Evolutionary conservation across 2,888 invertebrate genomes (phyloP), one percentile per base, ranked within the genome.

Genomic region (Dorcus parallelipipedus): DNA sequence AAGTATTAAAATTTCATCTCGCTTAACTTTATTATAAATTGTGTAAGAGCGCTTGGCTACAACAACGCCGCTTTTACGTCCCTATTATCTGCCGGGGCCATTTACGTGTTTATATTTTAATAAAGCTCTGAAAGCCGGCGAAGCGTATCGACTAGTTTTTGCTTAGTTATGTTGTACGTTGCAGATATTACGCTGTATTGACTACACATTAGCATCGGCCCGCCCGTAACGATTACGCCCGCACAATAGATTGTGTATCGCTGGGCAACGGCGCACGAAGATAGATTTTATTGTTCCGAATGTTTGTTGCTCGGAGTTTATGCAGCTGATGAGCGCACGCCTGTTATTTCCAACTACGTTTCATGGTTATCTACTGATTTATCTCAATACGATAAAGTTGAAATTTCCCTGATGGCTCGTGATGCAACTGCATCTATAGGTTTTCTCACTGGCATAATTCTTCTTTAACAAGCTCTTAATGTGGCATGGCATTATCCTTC

Each of bases 241-340:
- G 17, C 23, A 45, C 45, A 10, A 45, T 45, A 45, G 20, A 45
- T 45, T 45, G 23, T 10, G 45, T 45, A 45, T 10, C 20, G 45
- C 26, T 6, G 26, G 23, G 20, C 45, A 23, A 45, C 45, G n/a
- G 17, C 23, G 23, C 45, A 45, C 14, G 54, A 45, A 43, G 54
- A 54, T 54, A 40, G 33, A 47, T 54, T 54, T 54, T 54, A 45
- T 54, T 45, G 56, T 56, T 52, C 41, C 26, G 26, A 38, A 43
- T 56, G 51, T 56, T 51, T 56, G 56, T 56, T 51, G 45, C 48
- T 51, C 42, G 49, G 51, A 52, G 52, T 56, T 56, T 56, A 51
- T 52, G 47, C 56, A 50, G 38, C 17, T 56, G 56, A 47, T 50
- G 51, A 52, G 9, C 14, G 14, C 45, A 45, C 20, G 52, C 40